phyloP scores from a whole-genome alignment of 2,888 invertebrate genomes.

The Agriopis marginaria region DNA sequence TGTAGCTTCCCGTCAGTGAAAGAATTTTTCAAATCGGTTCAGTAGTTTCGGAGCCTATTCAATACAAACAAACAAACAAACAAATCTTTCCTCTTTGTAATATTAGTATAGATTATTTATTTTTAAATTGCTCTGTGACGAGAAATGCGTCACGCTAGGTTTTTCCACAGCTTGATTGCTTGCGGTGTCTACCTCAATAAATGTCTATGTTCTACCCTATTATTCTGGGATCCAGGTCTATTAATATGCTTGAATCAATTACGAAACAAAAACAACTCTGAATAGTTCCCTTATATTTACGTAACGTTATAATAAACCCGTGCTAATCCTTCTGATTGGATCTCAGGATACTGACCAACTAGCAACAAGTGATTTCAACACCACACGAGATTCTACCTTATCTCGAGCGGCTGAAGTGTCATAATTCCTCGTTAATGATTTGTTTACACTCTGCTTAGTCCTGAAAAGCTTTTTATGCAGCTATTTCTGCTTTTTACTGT shows the following conservation, averaged over 20 bases:
- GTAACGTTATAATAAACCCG: slow-evolving; percentile 46
- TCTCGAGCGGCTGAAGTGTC: background rate
- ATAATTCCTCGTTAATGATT: slow-evolving; percentile 23
- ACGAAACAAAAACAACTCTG: slow-evolving; percentile 20
- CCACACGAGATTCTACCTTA: slow-evolving; percentile 33
- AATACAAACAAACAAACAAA: too few species aligned
- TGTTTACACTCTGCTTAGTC: slow-evolving; percentile 22
- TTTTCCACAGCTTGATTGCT: too few species aligned
- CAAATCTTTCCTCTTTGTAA: too few species aligned
- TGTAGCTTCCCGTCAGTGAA: too few species aligned
- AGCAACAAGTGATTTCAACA: slow-evolving; percentile 51
- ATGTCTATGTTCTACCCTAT: background rate
- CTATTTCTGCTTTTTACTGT: slow-evolving; percentile 30
- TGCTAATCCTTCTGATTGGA: slow-evolving; percentile 57
- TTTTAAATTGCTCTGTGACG: too few species aligned
- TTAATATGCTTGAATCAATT: slow-evolving; percentile 25
- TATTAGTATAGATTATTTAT: too few species aligned
- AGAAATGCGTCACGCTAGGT: too few species aligned
- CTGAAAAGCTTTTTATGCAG: slow-evolving; percentile 32
- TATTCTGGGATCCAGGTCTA: background rate
- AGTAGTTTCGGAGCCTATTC: too few species aligned
- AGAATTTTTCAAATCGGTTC: too few species aligned
- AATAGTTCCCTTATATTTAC: slow-evolving; percentile 33
- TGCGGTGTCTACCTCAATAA: background rate
- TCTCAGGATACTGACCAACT: slow-evolving; percentile 41